Conservation (phyloP, 1,140 invertebrate species). For the Aphis craccivora region DNA sequence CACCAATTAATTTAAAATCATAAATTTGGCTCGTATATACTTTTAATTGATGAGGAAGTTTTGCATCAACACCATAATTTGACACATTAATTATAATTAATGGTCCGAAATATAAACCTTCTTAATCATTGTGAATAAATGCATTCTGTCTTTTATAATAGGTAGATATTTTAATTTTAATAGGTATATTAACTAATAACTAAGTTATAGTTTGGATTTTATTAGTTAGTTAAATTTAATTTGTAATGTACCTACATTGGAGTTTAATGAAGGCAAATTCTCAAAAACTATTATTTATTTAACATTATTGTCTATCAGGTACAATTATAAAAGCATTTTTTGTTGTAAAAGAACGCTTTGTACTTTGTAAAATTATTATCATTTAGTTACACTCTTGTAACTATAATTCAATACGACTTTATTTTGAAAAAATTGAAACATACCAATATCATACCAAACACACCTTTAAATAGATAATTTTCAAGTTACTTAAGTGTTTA, state of each 20-base stretch:
- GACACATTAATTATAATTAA: too few species aligned
- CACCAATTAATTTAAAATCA: background rate
- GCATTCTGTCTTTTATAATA: background rate
- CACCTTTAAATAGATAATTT: background rate
- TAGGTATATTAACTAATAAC: background rate
- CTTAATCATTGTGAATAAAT: background rate
- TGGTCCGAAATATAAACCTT: background rate
- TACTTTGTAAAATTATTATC: background rate
- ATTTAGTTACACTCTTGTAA: background rate
- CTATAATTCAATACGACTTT: background rate
- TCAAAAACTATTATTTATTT: too few species aligned
- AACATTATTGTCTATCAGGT: background rate
- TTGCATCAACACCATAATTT: background rate
- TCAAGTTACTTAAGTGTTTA: background rate
- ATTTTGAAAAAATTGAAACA: background rate
- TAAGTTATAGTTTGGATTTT: too few species aligned
- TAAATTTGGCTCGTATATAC: background rate
- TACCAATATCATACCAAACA: background rate
- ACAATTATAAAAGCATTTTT: background rate
- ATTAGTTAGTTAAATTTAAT: background rate
- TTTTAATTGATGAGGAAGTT: background rate
- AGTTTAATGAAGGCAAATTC: background rate
- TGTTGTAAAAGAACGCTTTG: background rate
- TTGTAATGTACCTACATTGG: background rate
- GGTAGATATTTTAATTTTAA: background rate